Conservation (phyloP, 2,797 vertebrate genomes). For the Anisognathus igniventris region DNA sequence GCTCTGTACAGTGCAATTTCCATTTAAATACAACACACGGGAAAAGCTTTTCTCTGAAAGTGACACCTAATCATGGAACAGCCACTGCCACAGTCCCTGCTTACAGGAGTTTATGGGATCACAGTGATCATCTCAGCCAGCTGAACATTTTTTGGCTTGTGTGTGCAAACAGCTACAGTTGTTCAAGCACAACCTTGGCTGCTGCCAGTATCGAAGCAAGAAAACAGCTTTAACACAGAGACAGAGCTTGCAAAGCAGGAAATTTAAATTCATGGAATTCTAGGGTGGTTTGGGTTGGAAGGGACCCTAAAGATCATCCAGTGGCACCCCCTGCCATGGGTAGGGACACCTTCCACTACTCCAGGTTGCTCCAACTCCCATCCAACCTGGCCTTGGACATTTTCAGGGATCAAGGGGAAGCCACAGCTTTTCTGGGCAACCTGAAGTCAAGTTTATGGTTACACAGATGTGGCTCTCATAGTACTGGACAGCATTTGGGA, state of each 20-base stretch:
- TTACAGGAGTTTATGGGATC: neutral
- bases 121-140: neutral
- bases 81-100: neutral
- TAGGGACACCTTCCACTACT: neutral
- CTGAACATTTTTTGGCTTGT: neutral
- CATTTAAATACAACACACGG: neutral
- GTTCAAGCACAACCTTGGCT: neutral
- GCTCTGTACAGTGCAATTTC: neutral
- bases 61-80: neutral
- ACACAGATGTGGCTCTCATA: neutral
- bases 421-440: neutral
- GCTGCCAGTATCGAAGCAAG: neutral
- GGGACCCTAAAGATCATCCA: neutral
- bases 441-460: neutral
- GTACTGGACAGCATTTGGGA: neutral
- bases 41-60: neutral
- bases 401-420: neutral
- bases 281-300: neutral
- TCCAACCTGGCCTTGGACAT: neutral
- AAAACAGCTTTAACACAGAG: neutral
- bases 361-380: rapidly evolving
- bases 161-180: neutral
- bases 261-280: neutral
- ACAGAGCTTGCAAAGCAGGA: neutral
- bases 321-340: rapidly evolving